Conservation (phyloP, 2,113 vertebrate genomes). For the Barbus barbus region DNA sequence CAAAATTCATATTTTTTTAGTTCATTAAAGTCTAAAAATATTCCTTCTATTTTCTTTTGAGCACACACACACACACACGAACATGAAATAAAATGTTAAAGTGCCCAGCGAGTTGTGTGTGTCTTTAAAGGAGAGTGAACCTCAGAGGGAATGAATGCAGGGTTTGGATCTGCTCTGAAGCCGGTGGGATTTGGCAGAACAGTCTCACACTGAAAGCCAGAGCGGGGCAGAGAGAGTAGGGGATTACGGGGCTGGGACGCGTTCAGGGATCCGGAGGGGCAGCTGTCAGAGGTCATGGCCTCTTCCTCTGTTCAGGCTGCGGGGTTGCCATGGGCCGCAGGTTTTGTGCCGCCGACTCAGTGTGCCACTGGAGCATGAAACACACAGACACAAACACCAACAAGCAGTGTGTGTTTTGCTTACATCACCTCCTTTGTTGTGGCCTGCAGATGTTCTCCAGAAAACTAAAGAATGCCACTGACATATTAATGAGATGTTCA, state of each 20-base stretch:
- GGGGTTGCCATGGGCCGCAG: constrained; percentile 65
- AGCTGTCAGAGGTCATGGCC: constrained; percentile 71
- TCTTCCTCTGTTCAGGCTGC: constrained; percentile 50
- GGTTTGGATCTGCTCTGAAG: background rate
- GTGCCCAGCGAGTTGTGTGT: background rate
- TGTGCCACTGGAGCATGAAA: constrained; percentile 59
- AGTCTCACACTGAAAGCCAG: constrained; percentile 43
- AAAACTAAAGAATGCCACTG: constrained; percentile 50
- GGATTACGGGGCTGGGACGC: too few species aligned
- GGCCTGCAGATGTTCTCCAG: constrained; percentile 58
- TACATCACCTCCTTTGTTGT: constrained; percentile 40
- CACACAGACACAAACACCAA: constrained; percentile 25
- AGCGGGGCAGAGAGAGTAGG: constrained; percentile 54
- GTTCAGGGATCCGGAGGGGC: constrained; percentile 61
- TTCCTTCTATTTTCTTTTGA: background rate
- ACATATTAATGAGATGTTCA: constrained; percentile 26
- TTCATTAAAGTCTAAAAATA: background rate
- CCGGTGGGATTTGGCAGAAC: background rate
- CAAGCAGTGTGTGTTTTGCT: constrained; percentile 43
- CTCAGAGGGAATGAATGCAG: background rate
- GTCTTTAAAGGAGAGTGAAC: background rate
- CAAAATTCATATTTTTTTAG: background rate
- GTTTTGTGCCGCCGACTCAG: constrained; percentile 65
- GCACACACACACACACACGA: background rate
- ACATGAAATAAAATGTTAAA: background rate